These are phyloP conservation scores for Macrotrachela quadricornifera DNA, from an alignment of 1,140 invertebrate species.

Conservation along the genomic window DNA sequence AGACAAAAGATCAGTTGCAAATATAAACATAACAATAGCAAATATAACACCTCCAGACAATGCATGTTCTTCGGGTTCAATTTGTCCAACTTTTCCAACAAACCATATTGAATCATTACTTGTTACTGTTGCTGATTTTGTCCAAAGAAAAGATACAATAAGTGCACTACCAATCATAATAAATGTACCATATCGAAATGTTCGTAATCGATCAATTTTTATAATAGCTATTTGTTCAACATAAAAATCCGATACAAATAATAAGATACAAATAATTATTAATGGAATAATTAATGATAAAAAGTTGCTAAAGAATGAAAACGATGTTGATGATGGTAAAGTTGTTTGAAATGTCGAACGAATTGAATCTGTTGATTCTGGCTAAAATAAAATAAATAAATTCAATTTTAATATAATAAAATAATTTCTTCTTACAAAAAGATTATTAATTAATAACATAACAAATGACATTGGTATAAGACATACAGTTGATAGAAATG, in stretches of 20 bases:
- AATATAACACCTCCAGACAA: conserved; percentile 32
- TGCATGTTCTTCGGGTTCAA: conserved; percentile 24
- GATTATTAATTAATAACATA: conserved; percentile 19
- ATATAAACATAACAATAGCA: conserved; percentile 25
- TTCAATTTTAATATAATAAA: neutral
- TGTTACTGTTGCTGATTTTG: conserved; percentile 19
- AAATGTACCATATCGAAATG: conserved; percentile 17
- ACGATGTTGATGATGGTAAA: too few species aligned
- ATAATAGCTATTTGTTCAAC: conserved; percentile 26
- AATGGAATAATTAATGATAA: conserved; percentile 15
- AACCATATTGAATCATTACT: too few species aligned
- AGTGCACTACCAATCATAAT: conserved; percentile 21
- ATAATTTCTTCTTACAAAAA: neutral
- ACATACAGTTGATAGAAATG: conserved; percentile 23
- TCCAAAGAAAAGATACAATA: conserved; percentile 22
- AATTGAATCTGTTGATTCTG: too few species aligned
- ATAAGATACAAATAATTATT: conserved; percentile 23
- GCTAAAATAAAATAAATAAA: too few species aligned
- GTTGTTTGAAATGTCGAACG: too few species aligned
- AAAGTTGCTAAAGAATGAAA: too few species aligned
- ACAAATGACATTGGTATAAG: conserved; percentile 31
- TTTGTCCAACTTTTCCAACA: too few species aligned
- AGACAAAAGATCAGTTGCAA: conserved; percentile 28
- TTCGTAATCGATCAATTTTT: conserved; percentile 17
- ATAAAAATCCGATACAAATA: conserved; percentile 34